These are phyloP conservation scores for Hymenochirus boettgeri DNA, from an alignment of 2,113 vertebrate genomes.

Conservation along the genomic window DNA sequence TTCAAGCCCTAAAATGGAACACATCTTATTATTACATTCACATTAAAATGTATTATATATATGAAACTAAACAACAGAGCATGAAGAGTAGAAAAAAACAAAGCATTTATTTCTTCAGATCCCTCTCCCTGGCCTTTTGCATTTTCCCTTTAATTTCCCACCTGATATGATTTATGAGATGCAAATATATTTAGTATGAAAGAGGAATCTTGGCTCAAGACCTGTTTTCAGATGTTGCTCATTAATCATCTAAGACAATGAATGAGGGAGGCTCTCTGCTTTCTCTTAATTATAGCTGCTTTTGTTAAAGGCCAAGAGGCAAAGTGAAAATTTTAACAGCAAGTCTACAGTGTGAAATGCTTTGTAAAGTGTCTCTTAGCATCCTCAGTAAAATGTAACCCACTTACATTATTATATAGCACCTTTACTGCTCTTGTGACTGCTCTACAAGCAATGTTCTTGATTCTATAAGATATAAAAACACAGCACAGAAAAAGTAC, in stretches of 20 bases:
- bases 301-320: conserved; percentile 18
- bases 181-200: conserved; percentile 38
- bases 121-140: conserved; percentile 18
- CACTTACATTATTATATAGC: background rate
- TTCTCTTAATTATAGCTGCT: conserved; percentile 33
- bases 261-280: conserved; percentile 30
- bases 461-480: no score
- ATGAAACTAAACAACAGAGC: background rate
- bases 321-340: conserved; percentile 24
- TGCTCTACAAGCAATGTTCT: no score
- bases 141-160: conserved; percentile 33
- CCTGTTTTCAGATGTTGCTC: conserved; percentile 28
- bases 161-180: conserved; percentile 42
- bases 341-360: background rate
- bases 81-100: background rate
- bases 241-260: conserved; percentile 40
- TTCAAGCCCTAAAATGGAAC: no score
- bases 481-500: no score
- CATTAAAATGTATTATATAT: no score
- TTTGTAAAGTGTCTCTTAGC: conserved; percentile 2
- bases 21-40: no score
- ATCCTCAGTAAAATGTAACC: background rate
- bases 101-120: background rate
- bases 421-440: no score
- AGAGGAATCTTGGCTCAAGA: conserved; percentile 36